Conservation (phyloP, 2,113 vertebrate genomes). For the Tachysurus fulvidraco region DNA sequence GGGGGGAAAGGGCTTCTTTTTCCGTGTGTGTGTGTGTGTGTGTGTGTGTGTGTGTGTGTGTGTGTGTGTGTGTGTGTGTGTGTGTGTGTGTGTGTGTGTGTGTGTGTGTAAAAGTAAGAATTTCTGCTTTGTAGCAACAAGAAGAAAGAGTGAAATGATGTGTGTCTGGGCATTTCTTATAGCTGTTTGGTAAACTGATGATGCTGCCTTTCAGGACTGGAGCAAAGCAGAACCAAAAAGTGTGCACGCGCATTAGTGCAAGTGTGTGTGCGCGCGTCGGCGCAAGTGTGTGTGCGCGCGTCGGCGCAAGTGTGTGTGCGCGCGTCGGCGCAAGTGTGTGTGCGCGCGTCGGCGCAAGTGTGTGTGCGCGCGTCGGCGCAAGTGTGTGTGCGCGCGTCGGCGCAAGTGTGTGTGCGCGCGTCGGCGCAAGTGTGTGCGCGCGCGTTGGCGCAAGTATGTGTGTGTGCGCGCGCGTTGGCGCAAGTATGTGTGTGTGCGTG, state of each 20-base stretch:
- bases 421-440: too few relatives aligned
- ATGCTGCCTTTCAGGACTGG: slow-evolving; percentile 65
- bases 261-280: background rate
- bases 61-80: background rate
- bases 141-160: background rate
- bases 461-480: too few relatives aligned
- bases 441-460: too few relatives aligned
- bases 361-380: too few relatives aligned
- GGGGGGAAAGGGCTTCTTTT: background rate
- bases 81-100: background rate
- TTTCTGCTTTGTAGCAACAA: background rate
- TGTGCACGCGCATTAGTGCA: too few relatives aligned
- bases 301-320: background rate
- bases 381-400: too few relatives aligned
- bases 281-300: background rate
- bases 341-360: too few relatives aligned
- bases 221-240: slow-evolving; percentile 71
- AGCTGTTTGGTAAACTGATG: slow-evolving; percentile 39
- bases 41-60: too few relatives aligned
- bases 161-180: slow-evolving; percentile 28
- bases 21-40: background rate
- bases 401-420: too few relatives aligned
- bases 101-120: background rate
- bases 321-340: too few relatives aligned
- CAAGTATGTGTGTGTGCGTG: too few relatives aligned